These are phyloP conservation scores for Mythimna loreyi DNA, from an alignment of 2,888 invertebrate genomes.

Conservation along the genomic window DNA sequence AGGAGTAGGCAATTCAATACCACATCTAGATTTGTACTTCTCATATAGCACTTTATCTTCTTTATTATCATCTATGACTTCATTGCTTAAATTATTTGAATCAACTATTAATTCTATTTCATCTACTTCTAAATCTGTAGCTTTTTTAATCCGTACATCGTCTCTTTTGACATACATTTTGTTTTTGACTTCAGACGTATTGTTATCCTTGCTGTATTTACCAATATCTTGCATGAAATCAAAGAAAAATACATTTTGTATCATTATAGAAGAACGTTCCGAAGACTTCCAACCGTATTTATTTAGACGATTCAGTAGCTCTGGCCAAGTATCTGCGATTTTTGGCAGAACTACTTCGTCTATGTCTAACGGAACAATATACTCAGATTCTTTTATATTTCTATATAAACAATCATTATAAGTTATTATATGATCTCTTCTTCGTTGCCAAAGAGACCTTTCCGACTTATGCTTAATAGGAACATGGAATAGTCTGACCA, in stretches of 20 bases:
- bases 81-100: conserved; percentile 72
- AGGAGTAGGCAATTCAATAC: conserved; percentile 75
- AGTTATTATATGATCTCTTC: conserved; percentile 93
- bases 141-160: conserved; percentile 80
- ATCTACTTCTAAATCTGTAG: conserved; percentile 72
- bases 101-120: conserved; percentile 79
- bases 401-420: conserved; percentile 95
- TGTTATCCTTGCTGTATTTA: conserved; percentile 64
- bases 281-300: conserved; percentile 83
- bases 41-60: conserved; percentile 65
- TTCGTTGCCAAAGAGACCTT: conserved; percentile 91
- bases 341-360: conserved; percentile 94
- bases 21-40: conserved; percentile 77
- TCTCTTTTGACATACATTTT: conserved; percentile 84
- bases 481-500: conserved; percentile 87
- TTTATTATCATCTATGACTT: conserved; percentile 75
- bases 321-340: conserved; percentile 90
- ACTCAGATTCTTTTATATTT: conserved; percentile 92
- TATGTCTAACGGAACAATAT: conserved; percentile 93
- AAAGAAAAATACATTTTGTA: conserved; percentile 93
- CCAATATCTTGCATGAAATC: conserved; percentile 86
- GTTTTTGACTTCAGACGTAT: conserved; percentile 63
- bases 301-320: conserved; percentile 88
- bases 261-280: conserved; percentile 91
- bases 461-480: conserved; percentile 86